Base-by-base conservation (phyloP, 2,888 invertebrate species). In the Drosophila leonis region DNA sequence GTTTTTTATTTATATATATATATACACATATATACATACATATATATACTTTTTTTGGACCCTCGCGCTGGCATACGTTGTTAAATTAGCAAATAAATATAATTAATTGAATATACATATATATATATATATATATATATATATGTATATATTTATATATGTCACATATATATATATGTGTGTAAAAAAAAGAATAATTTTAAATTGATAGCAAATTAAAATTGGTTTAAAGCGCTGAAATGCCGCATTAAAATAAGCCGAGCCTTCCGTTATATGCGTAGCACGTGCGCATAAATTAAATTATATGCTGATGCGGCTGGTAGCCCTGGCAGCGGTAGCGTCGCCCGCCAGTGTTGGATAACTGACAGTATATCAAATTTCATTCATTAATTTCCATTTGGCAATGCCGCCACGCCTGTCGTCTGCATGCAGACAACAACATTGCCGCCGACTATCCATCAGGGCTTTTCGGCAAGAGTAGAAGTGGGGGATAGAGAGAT, bases 361-460 rank as follows among this genome's bases (percentile, higher is more conserved):
- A 70, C 83, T 86, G 83, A 71, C 82, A 80, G 82, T 83, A 84
- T 88, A 88, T 88, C 84, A 89, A 88, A 88, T 87, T 87, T 84
- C 83, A 78, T 89, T 89, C 87, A 88, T 88, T 88, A 88, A 88
- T 88, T 88, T 88, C 78, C 89, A 87, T 87, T 87, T 87, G 83
- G 63, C 83, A 86, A 70, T 80, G 86, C 80, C 78, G 88, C 80
- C 78, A 83, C 77, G 86, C 82, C 88, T 85, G 86, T 81, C 83
- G 59, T 63, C 63, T 65, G 33, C 65, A 18, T 31, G 35, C 49
- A 42, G 44, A n/a, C 51, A 37, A 10, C 33, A 46, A 31, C 44
- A 48, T 41, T 54, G 61, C 52, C 55, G 31, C 54, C 55, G 67
- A 61, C 71, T 71, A 78, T 78, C 74, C 70, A 71, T 77, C 78